Conservation (phyloP, 2,888 invertebrate genomes). For the Eristalinus sepulchralis region DNA sequence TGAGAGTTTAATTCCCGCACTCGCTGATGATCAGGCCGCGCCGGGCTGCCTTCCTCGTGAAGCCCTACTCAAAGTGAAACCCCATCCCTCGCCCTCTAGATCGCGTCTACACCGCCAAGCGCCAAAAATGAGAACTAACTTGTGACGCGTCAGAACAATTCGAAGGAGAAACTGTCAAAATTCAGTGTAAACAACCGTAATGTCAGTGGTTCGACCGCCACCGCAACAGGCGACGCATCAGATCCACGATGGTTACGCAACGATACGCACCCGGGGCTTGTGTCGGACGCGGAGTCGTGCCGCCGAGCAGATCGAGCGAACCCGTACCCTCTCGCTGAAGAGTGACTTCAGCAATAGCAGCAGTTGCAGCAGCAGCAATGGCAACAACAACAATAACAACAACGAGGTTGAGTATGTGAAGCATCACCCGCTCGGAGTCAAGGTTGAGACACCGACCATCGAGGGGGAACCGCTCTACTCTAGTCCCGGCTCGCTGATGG, state of each 20-base stretch:
- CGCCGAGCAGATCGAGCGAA: slow-evolving; percentile 76
- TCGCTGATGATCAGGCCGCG: slow-evolving; percentile 46
- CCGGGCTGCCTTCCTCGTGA: not conserved
- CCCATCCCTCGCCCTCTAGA: not conserved
- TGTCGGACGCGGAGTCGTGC: slow-evolving; percentile 80
- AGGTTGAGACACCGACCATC: slow-evolving; percentile 78
- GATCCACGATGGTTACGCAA: slow-evolving; percentile 93
- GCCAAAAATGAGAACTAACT: slow-evolving; percentile 41
- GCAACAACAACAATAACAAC: slow-evolving; percentile 70
- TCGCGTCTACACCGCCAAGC: not conserved
- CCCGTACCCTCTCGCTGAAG: slow-evolving; percentile 77
- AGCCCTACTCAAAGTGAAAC: not conserved
- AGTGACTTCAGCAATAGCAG: slow-evolving; percentile 75
- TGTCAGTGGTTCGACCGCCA: slow-evolving; percentile 72
- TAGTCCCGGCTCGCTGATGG: slow-evolving; percentile 67
- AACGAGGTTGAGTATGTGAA: slow-evolving; percentile 58
- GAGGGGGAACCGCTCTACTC: slow-evolving; percentile 79
- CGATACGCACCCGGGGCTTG: slow-evolving; percentile 86
- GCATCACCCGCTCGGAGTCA: slow-evolving; percentile 72
- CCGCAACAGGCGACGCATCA: slow-evolving; percentile 74
- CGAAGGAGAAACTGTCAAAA: not conserved
- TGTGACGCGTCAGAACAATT: slow-evolving; percentile 23
- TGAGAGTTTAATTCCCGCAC: slow-evolving; percentile 61
- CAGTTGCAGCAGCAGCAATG: slow-evolving; percentile 50
- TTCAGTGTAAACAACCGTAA: slow-evolving; percentile 6